Percentiles rank a stretch among this genome's conserved stretches.
Evolutionary conservation across 2,797 vertebrate species (phyloP).

Genomic region (Aplochiton taeniatus): DNA sequence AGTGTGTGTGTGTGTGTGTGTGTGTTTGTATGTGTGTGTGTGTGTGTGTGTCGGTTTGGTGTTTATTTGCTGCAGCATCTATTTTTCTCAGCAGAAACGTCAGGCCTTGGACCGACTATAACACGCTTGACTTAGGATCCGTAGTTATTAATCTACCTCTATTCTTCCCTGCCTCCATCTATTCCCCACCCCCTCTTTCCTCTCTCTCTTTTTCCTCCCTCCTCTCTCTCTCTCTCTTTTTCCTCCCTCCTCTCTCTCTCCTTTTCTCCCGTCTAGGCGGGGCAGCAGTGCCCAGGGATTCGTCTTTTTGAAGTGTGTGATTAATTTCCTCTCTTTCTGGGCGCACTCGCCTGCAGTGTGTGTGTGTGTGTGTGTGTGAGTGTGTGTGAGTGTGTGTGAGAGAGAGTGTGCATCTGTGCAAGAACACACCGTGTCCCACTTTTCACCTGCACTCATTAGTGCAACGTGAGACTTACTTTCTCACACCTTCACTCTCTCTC

Average conservation of each 20-base stretch:
- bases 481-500: constrained; percentile 13
- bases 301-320: constrained; percentile 71
- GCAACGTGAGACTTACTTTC: constrained; percentile 31
- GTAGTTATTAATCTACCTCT: constrained; percentile 8
- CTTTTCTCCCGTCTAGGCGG: constrained; percentile 47
- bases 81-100: no score
- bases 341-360: constrained; percentile 51
- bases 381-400: not conserved
- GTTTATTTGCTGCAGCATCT: not conserved
- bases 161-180: not conserved
- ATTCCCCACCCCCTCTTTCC: constrained; percentile 32
- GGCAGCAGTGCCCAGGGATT: constrained; percentile 56
- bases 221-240: not conserved
- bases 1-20: not conserved
- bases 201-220: constrained; percentile 20
- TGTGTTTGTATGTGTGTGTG: constrained; percentile 1
- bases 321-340: constrained; percentile 68
- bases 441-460: constrained; percentile 72
- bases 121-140: constrained; percentile 9
- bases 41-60: not conserved
- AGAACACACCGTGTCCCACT: constrained; percentile 53
- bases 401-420: not conserved
- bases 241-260: constrained; percentile 3
- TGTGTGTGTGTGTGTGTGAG: constrained; percentile 6
- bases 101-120: no score